Conservation (phyloP, 2,888 invertebrate species). For the Ferrisia virgata region DNA sequence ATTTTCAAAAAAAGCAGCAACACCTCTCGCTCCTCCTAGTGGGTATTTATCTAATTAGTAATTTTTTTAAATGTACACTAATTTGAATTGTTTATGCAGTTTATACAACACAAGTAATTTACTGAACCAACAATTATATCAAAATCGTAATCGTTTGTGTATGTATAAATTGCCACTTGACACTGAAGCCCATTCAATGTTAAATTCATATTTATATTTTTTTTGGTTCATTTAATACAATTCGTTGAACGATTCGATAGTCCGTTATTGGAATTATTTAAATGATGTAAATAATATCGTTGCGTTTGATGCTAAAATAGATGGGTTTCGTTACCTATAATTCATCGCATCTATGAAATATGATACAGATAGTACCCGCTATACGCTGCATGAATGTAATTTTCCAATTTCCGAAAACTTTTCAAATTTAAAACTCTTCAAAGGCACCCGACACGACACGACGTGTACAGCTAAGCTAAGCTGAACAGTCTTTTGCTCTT, state of each 20-base stretch:
- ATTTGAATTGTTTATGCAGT: too few relatives aligned
- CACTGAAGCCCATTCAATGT: neutral
- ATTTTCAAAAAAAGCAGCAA: too few relatives aligned
- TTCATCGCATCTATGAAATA: neutral
- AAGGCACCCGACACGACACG: neutral
- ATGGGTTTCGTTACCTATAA: neutral
- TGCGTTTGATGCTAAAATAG: neutral
- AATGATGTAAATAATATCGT: neutral
- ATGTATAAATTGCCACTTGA: neutral
- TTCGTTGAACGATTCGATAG: neutral
- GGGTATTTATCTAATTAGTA: too few relatives aligned
- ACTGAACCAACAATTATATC: too few relatives aligned
- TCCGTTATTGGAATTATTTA: neutral
- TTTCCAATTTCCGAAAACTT: slow-evolving; percentile 18
- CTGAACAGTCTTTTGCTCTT: too few relatives aligned
- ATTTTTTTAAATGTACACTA: too few relatives aligned
- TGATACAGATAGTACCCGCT: neutral
- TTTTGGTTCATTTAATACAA: neutral
- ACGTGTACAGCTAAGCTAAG: neutral
- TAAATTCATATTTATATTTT: neutral
- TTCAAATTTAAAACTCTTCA: neutral
- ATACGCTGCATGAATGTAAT: neutral
- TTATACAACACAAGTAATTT: too few relatives aligned
- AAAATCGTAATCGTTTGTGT: neutral
- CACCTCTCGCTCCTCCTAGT: too few relatives aligned